These are phyloP conservation scores for Parambassis ranga DNA, from an alignment of 2,797 vertebrate genomes.

Conservation along the genomic window DNA sequence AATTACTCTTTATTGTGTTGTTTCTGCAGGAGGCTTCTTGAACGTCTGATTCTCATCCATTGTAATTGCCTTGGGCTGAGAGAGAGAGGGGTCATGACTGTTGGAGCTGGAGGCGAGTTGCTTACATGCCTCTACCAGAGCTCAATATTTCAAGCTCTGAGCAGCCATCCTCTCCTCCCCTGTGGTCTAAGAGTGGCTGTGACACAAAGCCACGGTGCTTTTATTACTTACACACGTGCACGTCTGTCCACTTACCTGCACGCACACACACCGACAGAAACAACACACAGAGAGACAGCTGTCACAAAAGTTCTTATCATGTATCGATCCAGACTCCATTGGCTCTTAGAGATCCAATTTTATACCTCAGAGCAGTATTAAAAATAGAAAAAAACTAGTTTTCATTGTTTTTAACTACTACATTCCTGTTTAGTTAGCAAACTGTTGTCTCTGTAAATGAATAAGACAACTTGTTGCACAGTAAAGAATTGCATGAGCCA, in stretches of 20 bases:
- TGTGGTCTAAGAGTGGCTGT: conserved; percentile 65
- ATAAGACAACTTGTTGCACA: too few species aligned
- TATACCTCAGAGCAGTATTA: too few species aligned
- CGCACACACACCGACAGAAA: conserved; percentile 1
- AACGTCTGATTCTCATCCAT: conserved; percentile 52
- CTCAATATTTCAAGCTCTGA: conserved; percentile 71
- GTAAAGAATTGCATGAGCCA: too few species aligned
- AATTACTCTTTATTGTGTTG: conserved; percentile 53
- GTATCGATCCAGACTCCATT: conserved; percentile 33
- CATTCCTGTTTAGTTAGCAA: too few species aligned
- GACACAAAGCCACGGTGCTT: conserved; percentile 50
- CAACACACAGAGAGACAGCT: not conserved
- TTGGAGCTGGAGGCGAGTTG: conserved; percentile 54
- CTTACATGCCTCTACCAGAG: conserved; percentile 48
- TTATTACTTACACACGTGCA: conserved; percentile 46
- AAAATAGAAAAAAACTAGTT: too few species aligned
- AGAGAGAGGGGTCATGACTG: conserved; percentile 60
- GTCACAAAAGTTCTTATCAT: conserved; percentile 34
- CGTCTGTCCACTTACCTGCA: conserved; percentile 10
- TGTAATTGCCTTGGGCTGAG: conserved; percentile 72
- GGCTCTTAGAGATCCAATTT: conserved; percentile 8
- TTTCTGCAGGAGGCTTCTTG: conserved; percentile 41
- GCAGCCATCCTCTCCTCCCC: conserved; percentile 51
- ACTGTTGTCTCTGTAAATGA: too few species aligned
- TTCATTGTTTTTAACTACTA: too few species aligned